Evolutionary conservation across 2,888 invertebrate genomes (phyloP), one percentile per base, ranked within the genome.

Genomic region (Diabrotica balteata): DNA sequence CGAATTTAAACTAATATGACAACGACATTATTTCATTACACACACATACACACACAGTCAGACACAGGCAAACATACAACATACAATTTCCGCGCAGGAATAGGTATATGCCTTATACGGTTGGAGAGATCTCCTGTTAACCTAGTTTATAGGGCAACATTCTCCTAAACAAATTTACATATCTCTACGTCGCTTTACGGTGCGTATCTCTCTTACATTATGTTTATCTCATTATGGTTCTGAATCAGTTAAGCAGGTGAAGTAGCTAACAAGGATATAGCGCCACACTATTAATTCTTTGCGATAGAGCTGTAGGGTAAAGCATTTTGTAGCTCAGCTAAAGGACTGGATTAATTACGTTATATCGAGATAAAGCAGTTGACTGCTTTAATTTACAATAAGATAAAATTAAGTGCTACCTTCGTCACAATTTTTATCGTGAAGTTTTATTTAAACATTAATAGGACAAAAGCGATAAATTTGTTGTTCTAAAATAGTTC

Each of bases 101-200:
- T 60, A 60, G 44, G 51, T 51, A 59, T 44, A 43, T 44, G 43
- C 44, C 22, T 51, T 50, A 44, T 32, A 45, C 45, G 52, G 17
- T 52, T 22, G 22, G 4, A 7, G 32, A 50, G 50, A 52, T 45
- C 11, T 52, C 9, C 50, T 45, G 46, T 47, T 63, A 55, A 63
- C 57, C 63, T 57, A 57, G 50, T 63, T 63, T 9, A 11, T 11
- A 50, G 50, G 45, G 57, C 17, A 63, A 55, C 63, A 55, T 63
- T 44, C 50, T 55, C 50, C 63, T 57, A 63, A 63, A 63, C 63
- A 63, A 63, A 63, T 63, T 57, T 63, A 63, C 57, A 51, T 63
- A 49, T 63, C 55, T 43, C 32, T 51, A 57, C 57, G 63, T 57
- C 63, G 32, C 32, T 32, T 32, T 32, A 32, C 32, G 49, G 49